Evolutionary conservation across 1,140 invertebrate species (phyloP).

Genomic region (Oncopodura yosiiana): DNA sequence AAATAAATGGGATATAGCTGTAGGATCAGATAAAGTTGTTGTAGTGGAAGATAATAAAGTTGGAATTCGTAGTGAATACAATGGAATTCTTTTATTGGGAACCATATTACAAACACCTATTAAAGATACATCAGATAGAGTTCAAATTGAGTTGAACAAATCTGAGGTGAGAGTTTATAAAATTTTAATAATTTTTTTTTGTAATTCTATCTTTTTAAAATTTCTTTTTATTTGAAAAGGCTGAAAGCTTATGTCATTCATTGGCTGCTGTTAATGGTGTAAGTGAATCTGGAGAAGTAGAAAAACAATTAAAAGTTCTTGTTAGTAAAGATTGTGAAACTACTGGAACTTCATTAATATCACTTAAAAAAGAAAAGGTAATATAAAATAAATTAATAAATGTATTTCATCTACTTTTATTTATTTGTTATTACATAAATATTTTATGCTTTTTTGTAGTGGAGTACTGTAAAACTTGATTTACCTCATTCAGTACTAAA

Average conservation of each 20-base stretch:
- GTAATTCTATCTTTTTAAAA: not conserved
- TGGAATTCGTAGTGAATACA: conserved; percentile 75
- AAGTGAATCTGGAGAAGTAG: conserved; percentile 19
- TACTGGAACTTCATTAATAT: conserved; percentile 11
- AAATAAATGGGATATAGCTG: conserved; percentile 22
- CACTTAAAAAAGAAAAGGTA: conserved; percentile 33
- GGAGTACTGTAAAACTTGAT: conserved; percentile 77
- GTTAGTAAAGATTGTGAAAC: conserved; percentile 22
- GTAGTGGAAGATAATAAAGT: conserved; percentile 39
- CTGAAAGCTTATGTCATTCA: conserved; percentile 29
- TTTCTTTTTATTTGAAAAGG: conserved; percentile 18
- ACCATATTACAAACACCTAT: conserved; percentile 75
- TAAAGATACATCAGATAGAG: conserved; percentile 56
- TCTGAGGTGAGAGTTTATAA: conserved; percentile 55
- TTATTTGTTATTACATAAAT: not conserved
- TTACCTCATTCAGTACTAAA: conserved; percentile 66
- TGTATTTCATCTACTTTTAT: too few relatives aligned
- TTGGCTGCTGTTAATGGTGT: conserved; percentile 15
- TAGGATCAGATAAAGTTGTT: conserved; percentile 24
- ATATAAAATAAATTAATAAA: conserved; percentile 8
- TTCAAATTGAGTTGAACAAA: conserved; percentile 71
- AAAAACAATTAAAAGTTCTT: conserved; percentile 24
- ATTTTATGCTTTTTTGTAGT: conserved; percentile 53
- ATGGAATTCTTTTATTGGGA: conserved; percentile 75
- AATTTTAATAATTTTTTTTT: not conserved